Evolutionary conservation across 2,797 vertebrate genomes (phyloP).

Genomic region (Limosa lapponica): DNA sequence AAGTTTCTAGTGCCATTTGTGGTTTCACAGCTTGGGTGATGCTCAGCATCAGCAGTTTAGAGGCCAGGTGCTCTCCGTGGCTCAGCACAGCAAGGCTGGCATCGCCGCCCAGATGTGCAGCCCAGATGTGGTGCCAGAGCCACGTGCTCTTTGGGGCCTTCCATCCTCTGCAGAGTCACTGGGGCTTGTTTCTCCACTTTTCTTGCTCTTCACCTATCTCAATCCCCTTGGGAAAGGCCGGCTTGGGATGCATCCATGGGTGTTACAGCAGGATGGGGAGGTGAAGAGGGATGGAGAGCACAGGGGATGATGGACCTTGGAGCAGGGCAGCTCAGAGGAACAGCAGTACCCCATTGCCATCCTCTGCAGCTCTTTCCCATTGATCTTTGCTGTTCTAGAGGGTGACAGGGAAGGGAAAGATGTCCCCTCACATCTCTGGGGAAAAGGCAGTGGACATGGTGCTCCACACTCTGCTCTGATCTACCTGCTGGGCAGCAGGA

Average conservation of each 20-base stretch:
- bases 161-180: background rate
- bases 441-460: background rate
- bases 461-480: background rate
- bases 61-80: background rate
- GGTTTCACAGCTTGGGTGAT: background rate
- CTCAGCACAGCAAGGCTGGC: background rate
- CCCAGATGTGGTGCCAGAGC: background rate
- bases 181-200: background rate
- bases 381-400: background rate
- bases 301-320: accelerated
- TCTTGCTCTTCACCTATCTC: background rate
- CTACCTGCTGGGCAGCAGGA: background rate
- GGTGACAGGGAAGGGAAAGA: background rate
- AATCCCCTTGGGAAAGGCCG: accelerated
- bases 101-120: background rate
- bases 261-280: background rate
- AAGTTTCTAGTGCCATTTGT: conserved; percentile 58
- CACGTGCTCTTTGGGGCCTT: accelerated
- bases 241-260: accelerated
- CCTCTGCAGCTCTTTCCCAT: background rate
- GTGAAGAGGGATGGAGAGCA: background rate
- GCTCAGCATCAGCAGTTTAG: background rate
- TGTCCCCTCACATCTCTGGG: background rate
- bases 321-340: background rate
- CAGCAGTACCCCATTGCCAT: background rate